phyloP scores from a whole-genome alignment of 2,888 invertebrate genomes.

The Acleris sparsana region DNA sequence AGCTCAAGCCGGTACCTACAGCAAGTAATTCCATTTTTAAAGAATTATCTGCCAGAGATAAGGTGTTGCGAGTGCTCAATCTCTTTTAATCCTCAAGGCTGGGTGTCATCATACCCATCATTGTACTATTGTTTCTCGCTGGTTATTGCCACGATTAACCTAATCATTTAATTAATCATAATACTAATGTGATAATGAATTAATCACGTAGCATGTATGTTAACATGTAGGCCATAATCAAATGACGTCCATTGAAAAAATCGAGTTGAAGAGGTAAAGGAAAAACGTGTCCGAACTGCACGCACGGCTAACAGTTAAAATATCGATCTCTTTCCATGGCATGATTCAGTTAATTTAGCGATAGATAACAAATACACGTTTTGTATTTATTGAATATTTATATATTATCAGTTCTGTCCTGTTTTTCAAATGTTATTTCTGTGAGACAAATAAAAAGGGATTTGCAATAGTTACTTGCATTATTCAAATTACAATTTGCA shows the following conservation, averaged over 20 bases:
- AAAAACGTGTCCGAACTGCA: too few species aligned
- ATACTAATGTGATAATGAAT: slow-evolving; percentile 15
- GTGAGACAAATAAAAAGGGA: too few species aligned
- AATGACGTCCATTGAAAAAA: slow-evolving; percentile 11
- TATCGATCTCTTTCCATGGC: too few species aligned
- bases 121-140: slow-evolving; percentile 24
- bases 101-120: slow-evolving; percentile 7
- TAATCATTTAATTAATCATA: slow-evolving; percentile 24
- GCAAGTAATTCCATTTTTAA: background rate
- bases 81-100: slow-evolving; percentile 20
- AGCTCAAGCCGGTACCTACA: too few species aligned
- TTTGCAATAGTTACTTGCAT: too few species aligned
- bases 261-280: too few species aligned
- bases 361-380: too few species aligned
- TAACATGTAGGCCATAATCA: background rate
- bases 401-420: too few species aligned
- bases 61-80: slow-evolving; percentile 9
- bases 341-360: too few species aligned
- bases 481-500: background rate
- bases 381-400: too few species aligned
- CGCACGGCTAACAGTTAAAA: too few species aligned
- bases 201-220: slow-evolving; percentile 3
- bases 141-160: slow-evolving; percentile 27
- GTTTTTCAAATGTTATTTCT: too few species aligned
- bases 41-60: slow-evolving; percentile 2